Conservation (phyloP, 2,888 invertebrate genomes). For the Tryphoninae sp. region DNA sequence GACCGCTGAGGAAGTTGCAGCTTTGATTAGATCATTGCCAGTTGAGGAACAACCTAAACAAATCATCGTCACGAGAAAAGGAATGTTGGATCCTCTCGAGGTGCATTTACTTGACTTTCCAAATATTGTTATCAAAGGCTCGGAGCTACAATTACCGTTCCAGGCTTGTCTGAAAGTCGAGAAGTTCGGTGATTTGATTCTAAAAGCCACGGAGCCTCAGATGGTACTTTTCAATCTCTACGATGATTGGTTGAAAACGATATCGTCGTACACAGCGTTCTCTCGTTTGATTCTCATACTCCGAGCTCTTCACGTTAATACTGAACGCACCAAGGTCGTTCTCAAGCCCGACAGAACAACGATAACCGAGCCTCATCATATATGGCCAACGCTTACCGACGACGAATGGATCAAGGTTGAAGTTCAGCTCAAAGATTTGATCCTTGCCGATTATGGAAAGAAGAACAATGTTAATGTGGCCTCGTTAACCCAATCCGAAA, state of each 20-base stretch:
- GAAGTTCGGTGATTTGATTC: conserved; percentile 99
- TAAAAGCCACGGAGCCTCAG: conserved; percentile 99
- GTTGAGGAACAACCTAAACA: conserved; percentile 99
- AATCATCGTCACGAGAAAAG: conserved; percentile 99
- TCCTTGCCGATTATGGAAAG: conserved; percentile 99
- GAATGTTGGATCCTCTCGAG: conserved; percentile 99
- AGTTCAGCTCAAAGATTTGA: conserved; percentile 98
- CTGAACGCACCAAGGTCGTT: conserved; percentile 98
- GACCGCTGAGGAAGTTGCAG: conserved; percentile 99
- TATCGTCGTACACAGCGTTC: conserved; percentile 99
- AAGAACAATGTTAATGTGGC: conserved; percentile 99
- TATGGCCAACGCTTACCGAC: conserved; percentile 98
- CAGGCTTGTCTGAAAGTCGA: conserved; percentile 99
- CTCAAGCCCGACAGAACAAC: conserved; percentile 99
- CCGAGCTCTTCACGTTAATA: conserved; percentile 98
- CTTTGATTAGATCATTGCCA: conserved; percentile 98
- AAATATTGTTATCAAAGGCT: conserved; percentile 99
- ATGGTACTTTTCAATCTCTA: conserved; percentile 99
- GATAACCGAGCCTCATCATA: conserved; percentile 99
- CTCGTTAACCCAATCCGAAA: conserved; percentile 99
- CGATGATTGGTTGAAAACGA: conserved; percentile 99
- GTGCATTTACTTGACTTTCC: conserved; percentile 99
- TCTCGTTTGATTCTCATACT: conserved; percentile 98
- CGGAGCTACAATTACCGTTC: conserved; percentile 98
- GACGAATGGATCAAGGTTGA: conserved; percentile 99